Evolutionary conservation across 2,113 vertebrate species (phyloP).

Genomic region (Alexandromys fortis): DNA sequence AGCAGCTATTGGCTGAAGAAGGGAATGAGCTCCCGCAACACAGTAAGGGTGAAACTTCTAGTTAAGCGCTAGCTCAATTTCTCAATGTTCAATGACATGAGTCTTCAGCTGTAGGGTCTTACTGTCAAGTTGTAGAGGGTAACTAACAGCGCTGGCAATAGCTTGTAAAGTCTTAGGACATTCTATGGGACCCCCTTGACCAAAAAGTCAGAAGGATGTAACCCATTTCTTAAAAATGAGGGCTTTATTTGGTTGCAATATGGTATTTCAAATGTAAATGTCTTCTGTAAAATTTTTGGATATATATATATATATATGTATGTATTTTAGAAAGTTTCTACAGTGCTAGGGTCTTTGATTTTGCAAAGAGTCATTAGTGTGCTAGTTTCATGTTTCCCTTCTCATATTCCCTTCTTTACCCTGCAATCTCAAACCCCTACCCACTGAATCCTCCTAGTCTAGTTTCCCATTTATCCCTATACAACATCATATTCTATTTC

Average conservation of each 20-base stretch:
- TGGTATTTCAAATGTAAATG: not conserved
- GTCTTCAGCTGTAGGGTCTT: not conserved
- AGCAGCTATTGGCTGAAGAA: too few relatives aligned
- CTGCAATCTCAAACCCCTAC: not conserved
- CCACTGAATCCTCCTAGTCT: not conserved
- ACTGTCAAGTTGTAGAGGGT: not conserved
- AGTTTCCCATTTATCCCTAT: not conserved
- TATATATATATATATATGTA: not conserved
- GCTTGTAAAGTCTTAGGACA: not conserved
- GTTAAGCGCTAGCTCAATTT: not conserved
- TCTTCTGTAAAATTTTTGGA: not conserved
- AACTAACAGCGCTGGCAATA: not conserved
- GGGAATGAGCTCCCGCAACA: too few relatives aligned
- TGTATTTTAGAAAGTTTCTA: not conserved
- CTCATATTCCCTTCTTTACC: not conserved
- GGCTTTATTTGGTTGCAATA: not conserved
- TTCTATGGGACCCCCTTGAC: not conserved
- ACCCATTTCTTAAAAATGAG: not conserved
- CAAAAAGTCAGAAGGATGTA: not conserved
- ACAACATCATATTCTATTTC: not conserved
- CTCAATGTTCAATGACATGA: not conserved
- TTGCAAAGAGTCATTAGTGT: not conserved
- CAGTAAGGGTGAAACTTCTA: not conserved
- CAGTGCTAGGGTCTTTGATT: not conserved
- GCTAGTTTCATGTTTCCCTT: not conserved